Evolutionary conservation across 2,797 vertebrate species (phyloP).

Genomic region (Anguilla obscura): DNA sequence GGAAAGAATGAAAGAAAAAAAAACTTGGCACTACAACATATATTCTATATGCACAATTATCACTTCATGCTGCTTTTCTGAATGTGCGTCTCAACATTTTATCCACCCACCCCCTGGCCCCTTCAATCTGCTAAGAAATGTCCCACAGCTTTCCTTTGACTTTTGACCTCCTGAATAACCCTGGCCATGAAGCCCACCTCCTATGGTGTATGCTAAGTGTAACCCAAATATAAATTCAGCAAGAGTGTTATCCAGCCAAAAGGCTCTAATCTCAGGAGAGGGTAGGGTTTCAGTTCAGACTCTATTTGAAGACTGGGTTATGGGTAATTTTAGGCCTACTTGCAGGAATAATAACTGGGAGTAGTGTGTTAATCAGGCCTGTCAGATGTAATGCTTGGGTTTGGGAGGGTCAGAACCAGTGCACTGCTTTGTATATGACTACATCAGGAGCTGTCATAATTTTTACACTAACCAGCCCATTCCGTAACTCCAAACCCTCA

Average conservation of each 20-base stretch:
- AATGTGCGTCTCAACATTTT: conserved; percentile 1
- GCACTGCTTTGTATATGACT: conserved; percentile 22
- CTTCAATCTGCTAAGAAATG: conserved; percentile 26
- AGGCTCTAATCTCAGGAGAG: conserved; percentile 27
- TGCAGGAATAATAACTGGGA: conserved; percentile 33
- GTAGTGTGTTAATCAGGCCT: conserved; percentile 30
- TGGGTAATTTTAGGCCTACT: conserved; percentile 32
- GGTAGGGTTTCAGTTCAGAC: conserved; percentile 30
- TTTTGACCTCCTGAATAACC: conserved; percentile 25
- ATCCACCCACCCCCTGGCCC: conserved; percentile 8
- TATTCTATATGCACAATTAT: conserved; percentile 50
- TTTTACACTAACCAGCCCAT: conserved; percentile 35
- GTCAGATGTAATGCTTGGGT: conserved; percentile 33
- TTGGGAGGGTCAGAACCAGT: conserved; percentile 17
- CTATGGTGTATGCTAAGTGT: conserved; percentile 26
- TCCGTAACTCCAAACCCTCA: conserved; percentile 24
- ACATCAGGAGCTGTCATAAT: conserved; percentile 29
- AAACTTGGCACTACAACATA: conserved; percentile 51
- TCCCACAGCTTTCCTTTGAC: conserved; percentile 24
- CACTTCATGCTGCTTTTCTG: background rate
- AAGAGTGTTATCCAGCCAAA: conserved; percentile 8
- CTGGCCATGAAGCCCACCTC: background rate
- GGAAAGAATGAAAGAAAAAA: conserved; percentile 28
- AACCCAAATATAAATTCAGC: conserved; percentile 32
- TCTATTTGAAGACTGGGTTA: conserved; percentile 20